Evolutionary conservation across 2,113 vertebrate genomes (phyloP).

Genomic region (Maylandia zebra): DNA sequence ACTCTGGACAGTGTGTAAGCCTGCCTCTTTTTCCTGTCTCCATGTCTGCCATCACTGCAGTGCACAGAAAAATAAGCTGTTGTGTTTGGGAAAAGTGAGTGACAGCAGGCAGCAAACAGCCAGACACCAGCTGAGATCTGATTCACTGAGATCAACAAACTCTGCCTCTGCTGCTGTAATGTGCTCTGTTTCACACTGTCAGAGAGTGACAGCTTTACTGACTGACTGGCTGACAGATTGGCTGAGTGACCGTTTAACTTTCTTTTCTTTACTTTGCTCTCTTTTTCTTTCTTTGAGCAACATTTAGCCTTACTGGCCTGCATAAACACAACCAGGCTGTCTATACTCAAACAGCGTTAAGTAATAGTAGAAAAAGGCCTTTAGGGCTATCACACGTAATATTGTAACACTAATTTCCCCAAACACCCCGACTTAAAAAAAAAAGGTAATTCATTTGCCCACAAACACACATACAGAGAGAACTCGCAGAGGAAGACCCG

Average conservation of each 20-base stretch:
- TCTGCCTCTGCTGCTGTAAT: constrained; percentile 19
- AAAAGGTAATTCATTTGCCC: constrained; percentile 18
- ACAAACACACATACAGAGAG: neutral
- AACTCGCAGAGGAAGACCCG: neutral
- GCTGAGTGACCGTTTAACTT: constrained; percentile 1
- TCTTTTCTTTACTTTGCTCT: neutral
- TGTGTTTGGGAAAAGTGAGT: constrained; percentile 44
- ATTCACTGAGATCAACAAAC: constrained; percentile 38
- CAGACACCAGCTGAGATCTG: constrained; percentile 35
- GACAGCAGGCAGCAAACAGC: constrained; percentile 46
- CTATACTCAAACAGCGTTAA: constrained; percentile 17
- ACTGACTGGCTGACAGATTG: constrained; percentile 2
- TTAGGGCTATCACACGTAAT: constrained; percentile 33
- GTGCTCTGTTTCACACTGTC: constrained; percentile 12
- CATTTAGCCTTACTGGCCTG: neutral
- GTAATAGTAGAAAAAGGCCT: constrained; percentile 44
- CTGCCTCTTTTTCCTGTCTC: constrained; percentile 5
- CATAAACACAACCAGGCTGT: neutral
- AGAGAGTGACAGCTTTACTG: constrained; percentile 8
- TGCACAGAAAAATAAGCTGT: constrained; percentile 28
- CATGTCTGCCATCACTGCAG: neutral
- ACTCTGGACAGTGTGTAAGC: constrained; percentile 20
- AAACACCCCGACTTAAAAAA: neutral
- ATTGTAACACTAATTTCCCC: constrained; percentile 50
- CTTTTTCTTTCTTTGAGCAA: neutral